phyloP scores from a whole-genome alignment of 2,888 invertebrate genomes.

The Rhingia campestris region DNA sequence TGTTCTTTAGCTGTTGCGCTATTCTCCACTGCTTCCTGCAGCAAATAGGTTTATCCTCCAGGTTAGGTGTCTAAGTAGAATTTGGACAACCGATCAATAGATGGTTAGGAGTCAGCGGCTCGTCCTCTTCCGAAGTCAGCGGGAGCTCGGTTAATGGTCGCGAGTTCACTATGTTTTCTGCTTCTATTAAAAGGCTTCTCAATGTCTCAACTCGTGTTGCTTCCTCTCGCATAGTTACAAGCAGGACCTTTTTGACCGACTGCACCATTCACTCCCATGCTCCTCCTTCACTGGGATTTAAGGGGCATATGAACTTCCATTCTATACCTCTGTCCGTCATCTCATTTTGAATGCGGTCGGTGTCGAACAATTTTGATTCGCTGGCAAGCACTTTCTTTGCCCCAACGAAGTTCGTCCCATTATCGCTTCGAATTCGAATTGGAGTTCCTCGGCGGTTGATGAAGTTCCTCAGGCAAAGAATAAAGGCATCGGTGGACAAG shows the following conservation, averaged over 20 bases:
- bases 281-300: conserved; percentile 70
- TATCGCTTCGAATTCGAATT: background rate
- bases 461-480: no score
- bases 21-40: conserved; percentile 32
- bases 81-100: conserved; percentile 44
- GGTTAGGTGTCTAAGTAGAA: conserved; percentile 28
- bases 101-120: conserved; percentile 58
- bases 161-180: background rate
- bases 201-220: conserved; percentile 48
- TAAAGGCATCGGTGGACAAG: no score
- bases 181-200: conserved; percentile 44
- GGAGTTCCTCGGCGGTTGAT: no score
- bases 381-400: background rate
- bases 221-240: conserved; percentile 49
- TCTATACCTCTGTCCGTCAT: background rate
- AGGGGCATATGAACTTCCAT: conserved; percentile 1
- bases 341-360: background rate
- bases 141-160: conserved; percentile 19
- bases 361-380: background rate
- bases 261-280: conserved; percentile 72
- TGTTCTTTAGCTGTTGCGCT: conserved; percentile 21
- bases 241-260: conserved; percentile 46
- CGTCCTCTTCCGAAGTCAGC: conserved; percentile 41
- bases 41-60: background rate
- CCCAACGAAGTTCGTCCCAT: conserved; percentile 2